Conservation (phyloP, 1,140 invertebrate species). For the Nasonia longicornis region DNA sequence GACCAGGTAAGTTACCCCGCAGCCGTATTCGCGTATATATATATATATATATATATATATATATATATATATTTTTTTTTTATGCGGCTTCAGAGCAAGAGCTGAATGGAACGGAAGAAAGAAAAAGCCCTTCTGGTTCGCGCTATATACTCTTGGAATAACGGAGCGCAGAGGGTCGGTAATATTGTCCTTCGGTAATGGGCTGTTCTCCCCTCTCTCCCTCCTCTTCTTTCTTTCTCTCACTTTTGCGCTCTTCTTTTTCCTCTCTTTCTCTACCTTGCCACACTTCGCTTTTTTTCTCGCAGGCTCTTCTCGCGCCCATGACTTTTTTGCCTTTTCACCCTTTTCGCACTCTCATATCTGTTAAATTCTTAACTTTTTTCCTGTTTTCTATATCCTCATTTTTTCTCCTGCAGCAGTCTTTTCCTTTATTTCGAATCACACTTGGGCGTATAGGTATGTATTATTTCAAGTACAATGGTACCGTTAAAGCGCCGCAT, state of each 20-base stretch:
- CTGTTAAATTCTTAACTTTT: slow-evolving; percentile 9
- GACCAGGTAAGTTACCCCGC: neutral
- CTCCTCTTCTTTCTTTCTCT: neutral
- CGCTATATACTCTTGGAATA: slow-evolving; percentile 48
- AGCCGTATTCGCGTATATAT: too few species aligned
- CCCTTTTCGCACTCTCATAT: neutral
- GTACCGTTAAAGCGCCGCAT: too few species aligned
- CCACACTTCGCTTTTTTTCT: slow-evolving; percentile 12
- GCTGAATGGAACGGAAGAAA: slow-evolving; percentile 33
- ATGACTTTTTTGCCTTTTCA: neutral
- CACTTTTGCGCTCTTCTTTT: slow-evolving; percentile 9
- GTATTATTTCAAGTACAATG: too few species aligned
- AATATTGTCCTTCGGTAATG: slow-evolving; percentile 45
- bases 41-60: too few species aligned
- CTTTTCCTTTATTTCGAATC: neutral
- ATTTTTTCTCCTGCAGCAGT: neutral
- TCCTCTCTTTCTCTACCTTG: neutral
- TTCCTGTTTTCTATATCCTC: neutral
- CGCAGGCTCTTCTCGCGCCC: neutral
- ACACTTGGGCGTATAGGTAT: too few species aligned
- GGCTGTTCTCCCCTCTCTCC: neutral
- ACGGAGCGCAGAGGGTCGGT: slow-evolving; percentile 34
- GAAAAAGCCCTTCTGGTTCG: slow-evolving; percentile 34
- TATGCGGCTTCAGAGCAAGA: neutral
- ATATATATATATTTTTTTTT: slow-evolving; percentile 17